Evolutionary conservation across 2,888 invertebrate genomes (phyloP).

Genomic region (Germaria angustata): DNA sequence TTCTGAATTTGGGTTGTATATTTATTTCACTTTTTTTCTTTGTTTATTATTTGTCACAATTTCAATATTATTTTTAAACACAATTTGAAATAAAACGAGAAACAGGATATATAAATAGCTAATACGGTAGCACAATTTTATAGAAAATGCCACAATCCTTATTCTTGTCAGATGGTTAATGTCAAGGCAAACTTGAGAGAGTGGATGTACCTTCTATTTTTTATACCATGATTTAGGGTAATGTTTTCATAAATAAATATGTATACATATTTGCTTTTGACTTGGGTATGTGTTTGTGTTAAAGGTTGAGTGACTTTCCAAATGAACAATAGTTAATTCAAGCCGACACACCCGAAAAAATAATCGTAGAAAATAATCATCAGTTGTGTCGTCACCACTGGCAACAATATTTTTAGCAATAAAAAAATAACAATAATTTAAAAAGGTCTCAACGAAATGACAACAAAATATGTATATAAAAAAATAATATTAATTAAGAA

Average conservation of each 20-base stretch:
- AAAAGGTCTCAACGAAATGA: neutral
- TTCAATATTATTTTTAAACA: too few species aligned
- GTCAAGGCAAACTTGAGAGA: too few species aligned
- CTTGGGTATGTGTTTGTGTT: neutral
- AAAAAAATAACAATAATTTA: neutral
- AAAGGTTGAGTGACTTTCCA: neutral
- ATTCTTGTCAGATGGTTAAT: too few species aligned
- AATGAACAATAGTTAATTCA: neutral
- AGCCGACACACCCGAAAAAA: slow-evolving; percentile 20
- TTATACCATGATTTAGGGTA: too few species aligned
- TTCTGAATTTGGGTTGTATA: too few species aligned
- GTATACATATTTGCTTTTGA: neutral
- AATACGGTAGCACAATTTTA: too few species aligned
- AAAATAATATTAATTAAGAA: neutral
- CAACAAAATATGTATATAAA: neutral
- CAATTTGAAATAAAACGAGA: too few species aligned
- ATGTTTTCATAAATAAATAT: neutral
- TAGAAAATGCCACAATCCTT: too few species aligned
- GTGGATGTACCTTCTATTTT: too few species aligned
- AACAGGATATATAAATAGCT: too few species aligned
- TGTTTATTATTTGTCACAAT: too few species aligned
- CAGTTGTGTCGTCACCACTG: neutral
- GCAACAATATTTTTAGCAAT: neutral
- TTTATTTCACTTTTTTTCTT: too few species aligned
- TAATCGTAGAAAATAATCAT: slow-evolving; percentile 13